These are phyloP conservation scores for Rhingia campestris DNA, from an alignment of 2,888 invertebrate genomes.

Conservation along the genomic window DNA sequence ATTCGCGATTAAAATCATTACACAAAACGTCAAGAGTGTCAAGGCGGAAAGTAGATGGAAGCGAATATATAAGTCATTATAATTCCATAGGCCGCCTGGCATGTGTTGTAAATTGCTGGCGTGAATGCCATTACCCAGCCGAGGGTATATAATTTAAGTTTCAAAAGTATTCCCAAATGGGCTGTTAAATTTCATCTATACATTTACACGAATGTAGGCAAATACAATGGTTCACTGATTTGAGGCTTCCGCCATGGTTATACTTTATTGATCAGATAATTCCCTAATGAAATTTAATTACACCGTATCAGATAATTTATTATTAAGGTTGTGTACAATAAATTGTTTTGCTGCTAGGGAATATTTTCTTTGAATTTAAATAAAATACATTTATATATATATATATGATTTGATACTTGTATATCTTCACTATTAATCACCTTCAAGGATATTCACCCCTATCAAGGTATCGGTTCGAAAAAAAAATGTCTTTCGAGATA, in stretches of 20 bases:
- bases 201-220: neutral
- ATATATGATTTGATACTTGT: too few relatives aligned
- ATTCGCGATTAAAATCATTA: slow-evolving; percentile 35
- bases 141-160: slow-evolving; percentile 30
- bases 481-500: too few relatives aligned
- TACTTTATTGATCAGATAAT: slow-evolving; percentile 60
- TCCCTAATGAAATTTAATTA: slow-evolving; percentile 66
- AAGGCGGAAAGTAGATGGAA: neutral
- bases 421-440: too few relatives aligned
- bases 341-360: slow-evolving; percentile 5
- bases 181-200: slow-evolving; percentile 30
- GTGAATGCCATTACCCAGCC: slow-evolving; percentile 6
- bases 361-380: slow-evolving; percentile 7
- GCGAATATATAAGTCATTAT: too few relatives aligned
- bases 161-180: slow-evolving; percentile 52
- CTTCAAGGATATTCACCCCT: too few relatives aligned
- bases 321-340: slow-evolving; percentile 24
- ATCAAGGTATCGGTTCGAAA: too few relatives aligned
- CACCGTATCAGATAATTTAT: slow-evolving; percentile 61
- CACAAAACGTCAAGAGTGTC: slow-evolving; percentile 24
- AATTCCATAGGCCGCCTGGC: neutral
- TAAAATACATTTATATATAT: too few relatives aligned
- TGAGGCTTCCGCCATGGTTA: slow-evolving; percentile 43
- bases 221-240: slow-evolving; percentile 66
- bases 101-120: slow-evolving; percentile 51